These are phyloP conservation scores for Cryptoleucopteryx plumbea DNA, from an alignment of 2,113 vertebrate genomes.

Conservation along the genomic window DNA sequence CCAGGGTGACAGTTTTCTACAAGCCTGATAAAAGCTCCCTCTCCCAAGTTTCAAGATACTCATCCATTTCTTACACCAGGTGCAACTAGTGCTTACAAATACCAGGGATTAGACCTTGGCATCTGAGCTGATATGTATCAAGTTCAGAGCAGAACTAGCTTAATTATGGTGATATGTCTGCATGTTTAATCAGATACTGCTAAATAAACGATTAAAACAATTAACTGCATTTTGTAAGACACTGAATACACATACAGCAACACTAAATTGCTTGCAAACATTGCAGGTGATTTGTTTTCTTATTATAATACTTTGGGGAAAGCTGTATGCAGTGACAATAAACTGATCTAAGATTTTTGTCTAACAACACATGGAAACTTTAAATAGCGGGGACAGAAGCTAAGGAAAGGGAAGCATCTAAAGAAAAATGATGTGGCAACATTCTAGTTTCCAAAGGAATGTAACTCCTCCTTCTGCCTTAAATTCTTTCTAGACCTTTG, in stretches of 20 bases:
- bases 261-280: neutral
- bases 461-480: neutral
- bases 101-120: neutral
- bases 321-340: neutral
- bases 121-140: neutral
- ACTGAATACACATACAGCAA: neutral
- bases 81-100: neutral
- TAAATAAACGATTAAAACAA: slow-evolving; percentile 24
- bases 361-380: neutral
- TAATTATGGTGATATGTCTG: neutral
- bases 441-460: neutral
- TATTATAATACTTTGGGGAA: neutral
- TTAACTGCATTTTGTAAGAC: neutral
- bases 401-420: neutral
- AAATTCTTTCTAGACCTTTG: neutral
- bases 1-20: neutral
- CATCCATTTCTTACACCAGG: neutral
- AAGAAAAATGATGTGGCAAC: neutral
- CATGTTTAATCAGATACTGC: slow-evolving; percentile 2
- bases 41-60: neutral
- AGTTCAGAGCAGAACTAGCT: slow-evolving; percentile 3
- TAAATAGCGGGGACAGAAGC: neutral
- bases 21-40: neutral
- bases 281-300: neutral
- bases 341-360: neutral